A percentile compares a stretch with the other conserved stretches of the same genome.
Conservation (phyloP, 2,113 vertebrate species). For the Mus musculus region DNA sequence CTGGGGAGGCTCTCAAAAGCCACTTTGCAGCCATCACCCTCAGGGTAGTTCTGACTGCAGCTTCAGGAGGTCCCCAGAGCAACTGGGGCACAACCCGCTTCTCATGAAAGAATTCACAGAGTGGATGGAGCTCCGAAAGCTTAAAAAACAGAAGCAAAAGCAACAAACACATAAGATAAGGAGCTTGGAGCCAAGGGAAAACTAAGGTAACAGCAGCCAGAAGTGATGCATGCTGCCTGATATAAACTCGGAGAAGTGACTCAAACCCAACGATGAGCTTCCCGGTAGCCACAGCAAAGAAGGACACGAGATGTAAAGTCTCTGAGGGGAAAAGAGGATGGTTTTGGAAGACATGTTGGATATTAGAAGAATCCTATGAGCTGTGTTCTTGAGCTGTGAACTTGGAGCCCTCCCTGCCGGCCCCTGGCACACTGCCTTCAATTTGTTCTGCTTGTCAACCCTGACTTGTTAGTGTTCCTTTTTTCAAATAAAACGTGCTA, state of each 20-base stretch:
- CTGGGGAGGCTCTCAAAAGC: background rate
- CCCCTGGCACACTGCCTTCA: background rate
- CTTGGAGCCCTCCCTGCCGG: background rate
- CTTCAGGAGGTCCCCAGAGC: background rate
- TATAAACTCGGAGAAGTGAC: background rate
- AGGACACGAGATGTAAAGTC: background rate
- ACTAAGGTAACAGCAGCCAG: background rate
- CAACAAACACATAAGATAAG: background rate
- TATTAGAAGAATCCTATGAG: background rate
- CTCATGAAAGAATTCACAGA: background rate
- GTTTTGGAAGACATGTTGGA: background rate
- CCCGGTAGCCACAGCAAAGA: constrained; percentile 8
- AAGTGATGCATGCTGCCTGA: fast-evolving
- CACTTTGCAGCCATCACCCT: background rate
- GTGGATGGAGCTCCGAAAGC: background rate
- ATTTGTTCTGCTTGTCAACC: background rate
- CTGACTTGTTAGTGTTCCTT: background rate
- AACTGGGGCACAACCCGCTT: background rate
- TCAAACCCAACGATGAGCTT: background rate
- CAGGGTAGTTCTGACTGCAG: background rate
- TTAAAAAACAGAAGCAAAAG: background rate
- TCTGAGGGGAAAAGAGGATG: fast-evolving
- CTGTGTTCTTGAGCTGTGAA: background rate
- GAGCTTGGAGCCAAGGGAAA: background rate
- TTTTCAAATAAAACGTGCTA: background rate